Evolutionary conservation across 2,888 invertebrate genomes (phyloP), one percentile per base, ranked within the genome.

Genomic region (Sisyra terminalis): DNA sequence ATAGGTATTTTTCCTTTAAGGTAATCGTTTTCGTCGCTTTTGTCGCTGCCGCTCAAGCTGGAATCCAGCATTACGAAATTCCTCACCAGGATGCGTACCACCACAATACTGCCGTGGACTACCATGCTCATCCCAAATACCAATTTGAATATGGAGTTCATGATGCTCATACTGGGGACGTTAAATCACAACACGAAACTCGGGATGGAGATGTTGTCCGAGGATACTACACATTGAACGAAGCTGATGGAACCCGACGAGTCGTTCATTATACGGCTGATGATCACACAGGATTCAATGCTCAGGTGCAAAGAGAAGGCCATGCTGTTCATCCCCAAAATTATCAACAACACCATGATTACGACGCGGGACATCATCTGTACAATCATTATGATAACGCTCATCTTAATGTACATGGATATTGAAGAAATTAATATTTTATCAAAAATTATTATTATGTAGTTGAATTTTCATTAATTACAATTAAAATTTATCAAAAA

Each of bases 161-260:
- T 45, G 67, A 67, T 54, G 59, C 61, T 4, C 62, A 65, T 47
- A 69, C 70, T 45, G 69, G 69, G 3, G 70, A 70, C 51, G 60
- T 61, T 46, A 70, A 70, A 51, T 58, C 56, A 49, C 70, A 70
- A 49, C 64, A 65, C 48, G 69, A 70, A 55, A 45, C 58, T 2
- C 65, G 69, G 45, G 61, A 63, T 49, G 69, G 67, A 42, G 67
- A 70, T 53, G 59, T 56, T 44, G 70, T 70, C 15, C 63, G 65
- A 45, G 70, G 70, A 5, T 56, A 59, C 48, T 34, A 34, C 11
- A 34, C 14, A 8, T 13, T 34, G 13, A 15, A 14, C 15, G 34
- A 34, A 11, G 14, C 34, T 34, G 34, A 11, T 34, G 34, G 34
- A 7, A 7, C 8, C 11, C 34, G 34, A 14, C 34, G 34, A 4